Evolutionary conservation across 2,888 invertebrate species (phyloP).

Genomic region (Cryptophagus acutangulus): DNA sequence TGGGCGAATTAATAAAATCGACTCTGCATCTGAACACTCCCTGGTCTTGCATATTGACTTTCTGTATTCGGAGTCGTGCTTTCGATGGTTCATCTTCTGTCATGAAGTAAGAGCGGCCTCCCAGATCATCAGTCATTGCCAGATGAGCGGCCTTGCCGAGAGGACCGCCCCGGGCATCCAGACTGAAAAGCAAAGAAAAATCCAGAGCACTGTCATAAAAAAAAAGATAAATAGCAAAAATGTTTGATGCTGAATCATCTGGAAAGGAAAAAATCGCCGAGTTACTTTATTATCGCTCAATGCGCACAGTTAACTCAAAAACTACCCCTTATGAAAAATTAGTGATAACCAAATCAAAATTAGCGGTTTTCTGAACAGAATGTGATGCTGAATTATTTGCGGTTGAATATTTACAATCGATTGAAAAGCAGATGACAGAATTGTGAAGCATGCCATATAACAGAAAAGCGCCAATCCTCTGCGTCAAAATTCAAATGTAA

Average conservation of each 20-base stretch:
- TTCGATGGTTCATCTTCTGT: conserved; percentile 67
- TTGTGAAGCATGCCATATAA: neutral
- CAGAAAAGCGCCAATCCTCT: conserved; percentile 18
- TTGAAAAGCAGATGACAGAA: neutral
- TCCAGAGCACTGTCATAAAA: conserved; percentile 16
- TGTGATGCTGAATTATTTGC: no score
- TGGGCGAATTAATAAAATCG: conserved; percentile 84
- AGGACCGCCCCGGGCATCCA: conserved; percentile 72
- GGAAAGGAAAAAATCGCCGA: no score
- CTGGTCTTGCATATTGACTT: conserved; percentile 68
- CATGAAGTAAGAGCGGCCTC: conserved; percentile 68
- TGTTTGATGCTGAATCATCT: conserved; percentile 9
- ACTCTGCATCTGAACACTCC: conserved; percentile 84
- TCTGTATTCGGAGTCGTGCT: conserved; percentile 68
- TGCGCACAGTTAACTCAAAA: no score
- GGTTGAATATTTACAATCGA: no score
- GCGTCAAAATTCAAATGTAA: conserved; percentile 31
- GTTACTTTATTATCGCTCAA: no score
- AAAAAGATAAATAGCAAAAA: no score
- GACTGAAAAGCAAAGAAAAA: conserved; percentile 48
- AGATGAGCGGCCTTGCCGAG: conserved; percentile 65
- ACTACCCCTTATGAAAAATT: no score
- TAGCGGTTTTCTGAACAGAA: no score
- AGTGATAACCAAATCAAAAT: no score
- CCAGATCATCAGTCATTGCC: conserved; percentile 73